Conservation (phyloP, 2,888 invertebrate species). For the Hirtodrosophila alboralis region DNA sequence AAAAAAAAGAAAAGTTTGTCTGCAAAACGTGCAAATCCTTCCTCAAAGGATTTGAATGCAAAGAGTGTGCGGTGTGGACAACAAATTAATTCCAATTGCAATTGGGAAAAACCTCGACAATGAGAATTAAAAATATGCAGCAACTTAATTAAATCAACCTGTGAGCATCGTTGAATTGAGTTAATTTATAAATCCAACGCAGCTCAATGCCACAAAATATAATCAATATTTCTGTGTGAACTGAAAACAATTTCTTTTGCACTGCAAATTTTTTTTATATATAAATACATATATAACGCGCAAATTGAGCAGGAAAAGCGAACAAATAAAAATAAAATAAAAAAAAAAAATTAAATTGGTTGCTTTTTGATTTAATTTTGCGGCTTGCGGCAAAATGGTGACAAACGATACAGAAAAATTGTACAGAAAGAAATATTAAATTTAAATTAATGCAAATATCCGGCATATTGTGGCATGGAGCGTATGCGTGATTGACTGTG, state of each 20-base stretch:
- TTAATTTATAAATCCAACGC: constrained; percentile 67
- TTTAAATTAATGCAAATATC: constrained; percentile 60
- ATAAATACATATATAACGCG: constrained; percentile 1
- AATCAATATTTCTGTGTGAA: constrained; percentile 42
- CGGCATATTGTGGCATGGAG: constrained; percentile 30
- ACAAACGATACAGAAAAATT: constrained; percentile 42
- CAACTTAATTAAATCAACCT: constrained; percentile 54
- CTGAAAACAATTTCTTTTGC: not conserved
- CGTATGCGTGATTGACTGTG: not conserved
- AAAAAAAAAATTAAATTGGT: too few relatives aligned
- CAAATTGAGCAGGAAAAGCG: constrained; percentile 48
- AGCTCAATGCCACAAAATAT: constrained; percentile 56
- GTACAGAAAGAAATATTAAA: constrained; percentile 35
- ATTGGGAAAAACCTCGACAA: not conserved
- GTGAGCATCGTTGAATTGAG: constrained; percentile 55
- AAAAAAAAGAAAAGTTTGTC: constrained; percentile 11
- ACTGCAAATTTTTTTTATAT: constrained; percentile 2
- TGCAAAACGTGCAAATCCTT: constrained; percentile 24
- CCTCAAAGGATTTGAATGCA: constrained; percentile 15
- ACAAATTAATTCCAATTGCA: not conserved
- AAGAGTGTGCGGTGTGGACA: too few relatives aligned
- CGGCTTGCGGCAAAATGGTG: constrained; percentile 29
- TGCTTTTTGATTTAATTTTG: constrained; percentile 71
- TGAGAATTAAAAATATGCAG: too few relatives aligned
- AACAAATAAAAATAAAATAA: too few relatives aligned